phyloP scores from a whole-genome alignment of 2,797 vertebrate genomes.

The Alouatta caraya region DNA sequence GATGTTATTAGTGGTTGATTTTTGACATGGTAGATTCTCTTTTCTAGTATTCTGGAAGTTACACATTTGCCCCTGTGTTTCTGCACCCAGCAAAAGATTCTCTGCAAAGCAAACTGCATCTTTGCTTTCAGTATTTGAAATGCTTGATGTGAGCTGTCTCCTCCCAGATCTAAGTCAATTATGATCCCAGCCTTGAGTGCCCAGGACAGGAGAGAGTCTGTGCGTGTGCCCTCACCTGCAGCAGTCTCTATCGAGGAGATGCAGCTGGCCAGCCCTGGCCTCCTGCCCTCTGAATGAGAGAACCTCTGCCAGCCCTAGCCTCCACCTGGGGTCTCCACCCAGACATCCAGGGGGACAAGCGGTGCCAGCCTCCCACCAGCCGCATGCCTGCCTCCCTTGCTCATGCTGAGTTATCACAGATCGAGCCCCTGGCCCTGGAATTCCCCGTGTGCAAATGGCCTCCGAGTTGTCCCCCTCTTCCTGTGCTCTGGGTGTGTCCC shows the following conservation, averaged over 20 bases:
- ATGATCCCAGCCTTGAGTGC: neutral
- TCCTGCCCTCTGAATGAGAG: neutral
- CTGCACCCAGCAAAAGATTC: neutral
- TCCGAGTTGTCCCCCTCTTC: neutral
- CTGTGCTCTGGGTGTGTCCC: neutral
- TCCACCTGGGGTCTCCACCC: neutral
- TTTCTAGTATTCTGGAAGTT: neutral
- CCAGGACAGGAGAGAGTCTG: neutral
- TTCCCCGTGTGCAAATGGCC: too few relatives aligned
- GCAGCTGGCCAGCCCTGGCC: rapidly evolving
- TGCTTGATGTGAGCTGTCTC: too few relatives aligned
- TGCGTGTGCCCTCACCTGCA: rapidly evolving
- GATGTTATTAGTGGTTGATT: neutral
- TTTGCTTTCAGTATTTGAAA: neutral
- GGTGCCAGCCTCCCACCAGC: rapidly evolving
- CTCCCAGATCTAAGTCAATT: neutral
- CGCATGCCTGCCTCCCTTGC: rapidly evolving
- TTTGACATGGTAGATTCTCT: neutral
- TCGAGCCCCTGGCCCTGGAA: neutral
- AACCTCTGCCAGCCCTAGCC: neutral
- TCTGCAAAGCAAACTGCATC: neutral
- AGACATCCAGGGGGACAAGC: too few relatives aligned
- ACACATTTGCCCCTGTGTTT: neutral
- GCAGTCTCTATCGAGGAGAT: neutral
- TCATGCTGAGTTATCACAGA: neutral